Evolutionary conservation across 2,797 vertebrate species (phyloP).

Genomic region (Mormyrus hasselquistii): DNA sequence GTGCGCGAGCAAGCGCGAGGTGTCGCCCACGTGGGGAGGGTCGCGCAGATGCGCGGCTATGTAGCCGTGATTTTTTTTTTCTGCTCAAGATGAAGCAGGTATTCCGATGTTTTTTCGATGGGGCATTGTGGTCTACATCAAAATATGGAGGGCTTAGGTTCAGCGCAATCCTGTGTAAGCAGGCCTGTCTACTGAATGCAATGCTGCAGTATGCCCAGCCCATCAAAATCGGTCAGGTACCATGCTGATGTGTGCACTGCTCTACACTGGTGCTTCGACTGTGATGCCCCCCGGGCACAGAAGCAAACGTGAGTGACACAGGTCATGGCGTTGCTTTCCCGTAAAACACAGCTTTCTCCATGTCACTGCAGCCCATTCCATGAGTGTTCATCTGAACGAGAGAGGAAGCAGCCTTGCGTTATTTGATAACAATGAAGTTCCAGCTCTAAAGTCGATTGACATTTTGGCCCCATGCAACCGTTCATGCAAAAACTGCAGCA

Average conservation of each 20-base stretch:
- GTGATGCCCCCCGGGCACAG: not conserved
- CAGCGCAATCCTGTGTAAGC: not conserved
- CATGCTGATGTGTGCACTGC: not conserved
- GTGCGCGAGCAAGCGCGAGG: not conserved
- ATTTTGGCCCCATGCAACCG: constrained; percentile 40
- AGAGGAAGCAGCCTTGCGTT: constrained; percentile 17
- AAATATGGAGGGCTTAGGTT: not conserved
- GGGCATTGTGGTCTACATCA: not conserved
- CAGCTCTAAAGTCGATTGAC: constrained; percentile 48
- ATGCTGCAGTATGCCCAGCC: not conserved
- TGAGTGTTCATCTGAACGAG: not conserved
- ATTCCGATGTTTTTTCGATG: not conserved
- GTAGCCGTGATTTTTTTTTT: not conserved
- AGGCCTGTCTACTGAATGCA: not conserved
- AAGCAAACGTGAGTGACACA: not conserved
- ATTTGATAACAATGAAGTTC: not conserved
- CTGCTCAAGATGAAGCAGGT: not conserved
- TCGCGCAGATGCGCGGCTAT: not conserved
- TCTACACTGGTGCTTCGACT: not conserved
- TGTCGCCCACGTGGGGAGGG: constrained; percentile 4
- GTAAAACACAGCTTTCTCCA: not conserved
- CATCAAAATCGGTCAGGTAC: not conserved
- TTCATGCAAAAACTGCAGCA: constrained; percentile 57
- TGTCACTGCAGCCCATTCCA: not conserved
- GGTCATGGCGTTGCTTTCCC: not conserved